Percentiles rank a stretch among this genome's conserved stretches.
These are phyloP conservation scores for Pristis pectinata DNA, from an alignment of 2,797 vertebrate species.

Conservation along the genomic window DNA sequence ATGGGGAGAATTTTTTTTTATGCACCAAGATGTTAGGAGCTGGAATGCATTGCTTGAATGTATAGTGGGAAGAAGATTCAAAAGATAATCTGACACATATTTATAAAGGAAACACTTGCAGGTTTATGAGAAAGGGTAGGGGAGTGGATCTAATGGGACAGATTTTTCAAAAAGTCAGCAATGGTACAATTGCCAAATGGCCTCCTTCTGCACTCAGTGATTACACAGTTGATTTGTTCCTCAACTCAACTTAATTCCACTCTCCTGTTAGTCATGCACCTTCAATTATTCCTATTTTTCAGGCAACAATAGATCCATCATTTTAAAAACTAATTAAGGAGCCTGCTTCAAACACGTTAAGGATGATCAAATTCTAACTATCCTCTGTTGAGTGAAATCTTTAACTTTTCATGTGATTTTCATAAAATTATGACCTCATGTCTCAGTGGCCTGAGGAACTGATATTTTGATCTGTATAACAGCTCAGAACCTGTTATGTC, in stretches of 20 bases:
- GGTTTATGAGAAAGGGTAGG: no score
- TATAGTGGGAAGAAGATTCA: no score
- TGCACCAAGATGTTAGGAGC: neutral
- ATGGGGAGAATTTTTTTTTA: neutral
- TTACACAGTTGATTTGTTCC: neutral
- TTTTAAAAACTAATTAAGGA: neutral
- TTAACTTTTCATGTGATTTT: neutral
- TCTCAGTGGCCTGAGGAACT: neutral
- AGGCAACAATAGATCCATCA: neutral
- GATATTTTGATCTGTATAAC: neutral
- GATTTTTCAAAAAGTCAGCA: neutral
- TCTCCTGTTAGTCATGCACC: neutral
- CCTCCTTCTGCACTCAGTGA: neutral
- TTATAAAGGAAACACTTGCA: no score
- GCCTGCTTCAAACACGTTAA: neutral
- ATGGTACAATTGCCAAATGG: neutral
- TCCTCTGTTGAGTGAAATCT: neutral
- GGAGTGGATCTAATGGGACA: neutral
- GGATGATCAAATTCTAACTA: neutral
- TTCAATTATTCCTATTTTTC: neutral
- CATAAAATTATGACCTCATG: neutral
- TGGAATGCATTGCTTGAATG: neutral
- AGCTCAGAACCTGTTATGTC: neutral
- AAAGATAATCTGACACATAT: no score
- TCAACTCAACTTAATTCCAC: neutral